A percentile compares a stretch with the other conserved stretches of the same genome.
phyloP scores from a whole-genome alignment of 2,797 vertebrate genomes.

The Chloroceryle amazona region DNA sequence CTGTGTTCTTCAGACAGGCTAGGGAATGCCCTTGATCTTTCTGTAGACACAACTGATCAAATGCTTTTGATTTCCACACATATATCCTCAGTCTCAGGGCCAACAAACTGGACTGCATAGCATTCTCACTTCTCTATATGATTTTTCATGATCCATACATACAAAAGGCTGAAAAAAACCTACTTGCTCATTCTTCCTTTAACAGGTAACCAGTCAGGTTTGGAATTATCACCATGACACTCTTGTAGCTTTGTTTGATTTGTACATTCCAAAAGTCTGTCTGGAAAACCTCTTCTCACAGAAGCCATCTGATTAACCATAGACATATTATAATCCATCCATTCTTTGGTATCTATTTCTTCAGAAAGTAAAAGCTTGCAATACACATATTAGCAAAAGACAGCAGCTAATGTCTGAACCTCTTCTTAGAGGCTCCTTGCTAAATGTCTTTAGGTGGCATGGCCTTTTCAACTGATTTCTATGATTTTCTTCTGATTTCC shows the following conservation, averaged over 20 bases:
- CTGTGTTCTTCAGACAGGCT: not conserved
- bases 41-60: not conserved
- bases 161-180: not conserved
- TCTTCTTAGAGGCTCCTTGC: not conserved
- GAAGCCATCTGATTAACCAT: not conserved
- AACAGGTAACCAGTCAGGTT: not conserved
- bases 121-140: not conserved
- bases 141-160: not conserved
- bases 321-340: not conserved
- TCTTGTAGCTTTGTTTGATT: not conserved
- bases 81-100: not conserved
- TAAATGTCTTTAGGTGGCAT: not conserved
- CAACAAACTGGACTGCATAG: not conserved
- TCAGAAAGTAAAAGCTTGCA: not conserved
- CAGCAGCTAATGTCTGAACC: not conserved
- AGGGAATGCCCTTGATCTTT: not conserved
- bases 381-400: not conserved
- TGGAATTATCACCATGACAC: not conserved
- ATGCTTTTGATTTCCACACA: not conserved
- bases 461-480: not conserved
- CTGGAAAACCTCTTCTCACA: not conserved
- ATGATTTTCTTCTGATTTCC: not conserved
- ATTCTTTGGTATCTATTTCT: not conserved
- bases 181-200: rapidly evolving
- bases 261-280: not conserved